Base-by-base conservation (phyloP, 2,888 invertebrate species). In the Oligia latruncula region DNA sequence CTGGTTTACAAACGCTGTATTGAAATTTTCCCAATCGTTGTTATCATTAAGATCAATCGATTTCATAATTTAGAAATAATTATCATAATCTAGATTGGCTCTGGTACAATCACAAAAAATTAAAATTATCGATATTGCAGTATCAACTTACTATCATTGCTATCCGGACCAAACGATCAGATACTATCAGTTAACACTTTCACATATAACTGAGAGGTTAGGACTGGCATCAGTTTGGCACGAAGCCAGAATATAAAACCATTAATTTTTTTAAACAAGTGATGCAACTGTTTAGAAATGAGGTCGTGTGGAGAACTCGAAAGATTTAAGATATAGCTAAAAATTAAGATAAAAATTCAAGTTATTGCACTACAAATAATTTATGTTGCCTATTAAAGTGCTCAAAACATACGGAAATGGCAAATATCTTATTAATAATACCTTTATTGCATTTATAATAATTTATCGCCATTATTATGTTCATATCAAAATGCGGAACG, bases 181-280 rank as follows among this genome's bases (percentile, higher is more conserved):
- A 85, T 88, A 83, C 78, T 88, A 85, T 85, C 88, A 77, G 78
- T 80, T 78, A 62, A 81, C 84, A 78, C 84, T 79, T 87, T 64
- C 74, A 82, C 74, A 82, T 84, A 84, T 84, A 84, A 82, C 81
- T 74, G 80, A 77, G 67, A 74, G 78, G 55, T 84, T 35, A 68
- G 74, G 66, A 82, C 68, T 77, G 78, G 81, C 76, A 81, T 85
- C 88, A 90, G 91, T 92, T 93, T 90, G 95, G 95, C 94, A 90
- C n/a, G 58, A 11, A 89, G 93, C 95, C 95, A 95, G 91, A 91
- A 90, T 91, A 91, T 91, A 88, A 90, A 88, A 88, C 82, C 84
- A 91, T 92, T 92, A 89, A 86, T 92, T 93, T 94, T 92, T 92
- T 88, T 85, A 89, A 90, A 89, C 88, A 90, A 92, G 88, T 92